A percentile compares a stretch with the other conserved stretches of the same genome.
These are phyloP conservation scores for Polydrusus pterygomalis DNA, from an alignment of 2,888 invertebrate genomes.

Conservation along the genomic window DNA sequence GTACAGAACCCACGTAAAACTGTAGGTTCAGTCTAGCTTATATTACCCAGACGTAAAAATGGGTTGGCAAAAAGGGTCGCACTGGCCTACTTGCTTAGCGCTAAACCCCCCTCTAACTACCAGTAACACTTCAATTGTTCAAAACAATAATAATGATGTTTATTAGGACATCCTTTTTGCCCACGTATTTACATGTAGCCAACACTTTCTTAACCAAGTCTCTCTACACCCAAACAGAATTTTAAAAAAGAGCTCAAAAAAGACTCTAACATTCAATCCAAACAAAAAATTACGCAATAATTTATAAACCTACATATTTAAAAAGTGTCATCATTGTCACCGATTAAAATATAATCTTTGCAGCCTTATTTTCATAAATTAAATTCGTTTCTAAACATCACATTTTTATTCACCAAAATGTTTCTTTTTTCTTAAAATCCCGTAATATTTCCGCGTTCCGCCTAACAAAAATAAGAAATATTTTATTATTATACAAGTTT, in stretches of 20 bases:
- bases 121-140: no score
- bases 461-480: neutral
- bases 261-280: neutral
- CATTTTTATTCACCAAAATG: conserved; percentile 1
- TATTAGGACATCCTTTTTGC: neutral
- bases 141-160: no score
- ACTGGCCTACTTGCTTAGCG: no score
- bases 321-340: conserved; percentile 12
- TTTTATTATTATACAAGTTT: conserved; percentile 2
- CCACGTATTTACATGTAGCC: neutral
- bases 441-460: neutral
- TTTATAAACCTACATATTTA: neutral
- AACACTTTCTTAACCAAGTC: neutral
- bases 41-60: no score
- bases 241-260: neutral
- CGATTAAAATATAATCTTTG: conserved; percentile 12
- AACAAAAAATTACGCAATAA: conserved; percentile 9
- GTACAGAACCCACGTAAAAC: no score
- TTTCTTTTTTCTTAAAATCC: neutral
- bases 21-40: no score
- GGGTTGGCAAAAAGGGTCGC: no score
- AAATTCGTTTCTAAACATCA: conserved; percentile 22
- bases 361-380: conserved; percentile 17
- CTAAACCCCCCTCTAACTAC: no score
- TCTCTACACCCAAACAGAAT: neutral